Evolutionary conservation across 2,888 invertebrate species (phyloP).

Genomic region (Machimus rusticus): DNA sequence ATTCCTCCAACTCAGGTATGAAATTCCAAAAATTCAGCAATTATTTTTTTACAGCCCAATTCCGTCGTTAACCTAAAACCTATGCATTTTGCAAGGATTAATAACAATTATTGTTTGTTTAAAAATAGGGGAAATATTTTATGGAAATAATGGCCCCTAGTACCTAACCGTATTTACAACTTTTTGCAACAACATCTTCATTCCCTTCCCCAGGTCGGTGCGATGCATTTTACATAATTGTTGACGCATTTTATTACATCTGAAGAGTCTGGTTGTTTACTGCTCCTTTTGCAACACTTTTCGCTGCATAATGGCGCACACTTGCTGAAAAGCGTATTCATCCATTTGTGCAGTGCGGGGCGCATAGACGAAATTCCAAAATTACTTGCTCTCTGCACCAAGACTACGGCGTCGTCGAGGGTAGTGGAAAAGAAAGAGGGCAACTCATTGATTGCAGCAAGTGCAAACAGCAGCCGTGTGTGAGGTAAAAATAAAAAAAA

Average conservation of each 20-base stretch:
- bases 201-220: background rate
- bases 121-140: background rate
- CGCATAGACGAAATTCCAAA: slow-evolving; percentile 1
- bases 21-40: background rate
- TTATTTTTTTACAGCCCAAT: background rate
- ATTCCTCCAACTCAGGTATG: background rate
- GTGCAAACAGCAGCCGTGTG: background rate
- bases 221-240: slow-evolving; percentile 11
- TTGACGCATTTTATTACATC: slow-evolving; percentile 18
- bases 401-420: background rate
- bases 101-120: background rate
- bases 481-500: background rate
- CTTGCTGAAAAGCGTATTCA: background rate
- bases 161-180: background rate
- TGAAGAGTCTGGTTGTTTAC: background rate
- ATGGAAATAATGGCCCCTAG: background rate
- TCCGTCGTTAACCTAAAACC: background rate
- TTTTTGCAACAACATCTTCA: background rate
- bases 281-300: slow-evolving; percentile 6
- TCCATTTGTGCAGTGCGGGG: background rate
- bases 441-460: background rate
- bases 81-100: background rate
- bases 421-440: slow-evolving; percentile 2
- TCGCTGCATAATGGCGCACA: background rate
- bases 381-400: background rate